Conservation (phyloP, 2,113 vertebrate genomes). For the Rhinichthys klamathensis region DNA sequence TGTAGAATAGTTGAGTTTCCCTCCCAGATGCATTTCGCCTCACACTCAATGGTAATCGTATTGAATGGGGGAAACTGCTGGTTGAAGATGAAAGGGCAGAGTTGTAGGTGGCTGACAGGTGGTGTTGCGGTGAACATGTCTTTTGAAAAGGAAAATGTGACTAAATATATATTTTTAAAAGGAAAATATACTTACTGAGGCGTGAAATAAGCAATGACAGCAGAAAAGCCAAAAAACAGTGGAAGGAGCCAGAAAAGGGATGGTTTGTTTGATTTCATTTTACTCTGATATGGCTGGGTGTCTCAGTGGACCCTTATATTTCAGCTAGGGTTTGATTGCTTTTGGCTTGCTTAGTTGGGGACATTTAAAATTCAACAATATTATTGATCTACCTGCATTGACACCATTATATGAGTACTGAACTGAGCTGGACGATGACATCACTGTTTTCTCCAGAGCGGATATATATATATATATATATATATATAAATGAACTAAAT, state of each 20-base stretch:
- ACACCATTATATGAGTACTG: too few relatives aligned
- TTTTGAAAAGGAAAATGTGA: background rate
- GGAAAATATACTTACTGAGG: background rate
- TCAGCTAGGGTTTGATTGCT: background rate
- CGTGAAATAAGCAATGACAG: background rate
- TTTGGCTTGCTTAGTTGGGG: background rate
- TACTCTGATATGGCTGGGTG: background rate
- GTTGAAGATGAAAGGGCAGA: background rate
- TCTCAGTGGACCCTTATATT: background rate
- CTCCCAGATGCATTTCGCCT: background rate
- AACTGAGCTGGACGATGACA: too few relatives aligned
- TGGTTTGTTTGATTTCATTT: background rate
- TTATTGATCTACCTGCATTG: too few relatives aligned
- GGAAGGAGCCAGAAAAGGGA: background rate
- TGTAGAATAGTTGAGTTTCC: background rate
- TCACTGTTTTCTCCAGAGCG: too few relatives aligned
- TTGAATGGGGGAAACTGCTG: background rate
- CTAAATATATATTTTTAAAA: background rate
- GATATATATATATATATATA: too few relatives aligned
- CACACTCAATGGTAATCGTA: too few relatives aligned
- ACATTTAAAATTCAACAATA: too few relatives aligned
- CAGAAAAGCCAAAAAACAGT: background rate
- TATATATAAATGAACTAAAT: too few relatives aligned
- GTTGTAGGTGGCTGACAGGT: background rate
- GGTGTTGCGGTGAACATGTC: background rate